phyloP scores from a whole-genome alignment of 1,140 invertebrate genomes.

The Leptinotarsa defecta region DNA sequence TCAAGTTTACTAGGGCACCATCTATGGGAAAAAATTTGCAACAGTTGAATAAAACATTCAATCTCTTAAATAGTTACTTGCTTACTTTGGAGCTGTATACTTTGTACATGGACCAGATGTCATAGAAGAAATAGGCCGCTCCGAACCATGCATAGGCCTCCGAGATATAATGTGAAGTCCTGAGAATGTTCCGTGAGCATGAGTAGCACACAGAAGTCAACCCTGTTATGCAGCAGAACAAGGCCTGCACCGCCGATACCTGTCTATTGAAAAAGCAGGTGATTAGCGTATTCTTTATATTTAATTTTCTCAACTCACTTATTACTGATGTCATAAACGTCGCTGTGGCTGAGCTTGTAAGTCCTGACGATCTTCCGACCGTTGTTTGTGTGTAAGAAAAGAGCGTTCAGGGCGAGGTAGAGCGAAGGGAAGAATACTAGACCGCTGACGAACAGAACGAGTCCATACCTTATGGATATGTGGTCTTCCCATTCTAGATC shows the following conservation, averaged over 20 bases:
- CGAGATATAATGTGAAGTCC: constrained; percentile 69
- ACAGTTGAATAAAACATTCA: too few relatives aligned
- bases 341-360: constrained; percentile 64
- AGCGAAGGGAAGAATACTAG: constrained; percentile 67
- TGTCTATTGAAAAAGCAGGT: constrained; percentile 58
- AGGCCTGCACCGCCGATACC: constrained; percentile 70
- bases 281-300: background rate
- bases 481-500: constrained; percentile 51
- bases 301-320: constrained; percentile 61
- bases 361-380: constrained; percentile 63
- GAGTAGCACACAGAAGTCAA: constrained; percentile 67
- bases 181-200: constrained; percentile 66
- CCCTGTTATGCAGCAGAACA: constrained; percentile 67
- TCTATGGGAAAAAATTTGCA: too few relatives aligned
- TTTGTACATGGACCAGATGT: constrained; percentile 74
- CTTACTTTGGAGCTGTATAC: constrained; percentile 55
- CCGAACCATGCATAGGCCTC: constrained; percentile 78
- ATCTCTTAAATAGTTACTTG: background rate
- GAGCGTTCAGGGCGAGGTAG: constrained; percentile 65
- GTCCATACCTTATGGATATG: constrained; percentile 62
- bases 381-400: constrained; percentile 61
- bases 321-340: constrained; percentile 71
- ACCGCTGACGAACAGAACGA: constrained; percentile 62
- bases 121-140: constrained; percentile 76
- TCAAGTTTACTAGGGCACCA: too few relatives aligned